Percentiles rank a stretch among this genome's conserved stretches.
Evolutionary conservation across 2,113 vertebrate species (phyloP).

Genomic region (Pterocles orientalis): DNA sequence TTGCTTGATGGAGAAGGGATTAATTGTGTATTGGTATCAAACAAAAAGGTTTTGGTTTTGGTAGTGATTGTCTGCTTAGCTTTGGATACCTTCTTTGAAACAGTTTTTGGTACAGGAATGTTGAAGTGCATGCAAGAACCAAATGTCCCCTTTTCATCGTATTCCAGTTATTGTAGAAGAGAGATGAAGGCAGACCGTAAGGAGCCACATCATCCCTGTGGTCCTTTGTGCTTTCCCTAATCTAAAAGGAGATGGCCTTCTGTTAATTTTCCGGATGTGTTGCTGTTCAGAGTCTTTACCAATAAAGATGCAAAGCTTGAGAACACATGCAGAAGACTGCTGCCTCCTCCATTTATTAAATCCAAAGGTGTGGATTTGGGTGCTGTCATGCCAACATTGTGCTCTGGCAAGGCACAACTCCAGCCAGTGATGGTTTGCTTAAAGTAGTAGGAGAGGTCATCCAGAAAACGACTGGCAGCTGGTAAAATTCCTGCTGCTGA

Average conservation of each 20-base stretch:
- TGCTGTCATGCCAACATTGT: rapidly evolving
- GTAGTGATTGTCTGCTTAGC: not conserved
- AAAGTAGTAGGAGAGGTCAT: not conserved
- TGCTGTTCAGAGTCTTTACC: not conserved
- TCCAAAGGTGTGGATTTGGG: not conserved
- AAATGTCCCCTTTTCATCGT: not conserved
- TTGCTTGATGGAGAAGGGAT: not conserved
- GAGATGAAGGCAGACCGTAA: not conserved
- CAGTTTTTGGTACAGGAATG: not conserved
- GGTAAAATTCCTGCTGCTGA: not conserved
- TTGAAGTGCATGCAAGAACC: not conserved
- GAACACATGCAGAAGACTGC: not conserved
- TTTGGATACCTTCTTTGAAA: not conserved
- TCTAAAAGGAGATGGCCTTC: not conserved
- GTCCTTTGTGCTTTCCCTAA: not conserved
- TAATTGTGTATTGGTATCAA: not conserved
- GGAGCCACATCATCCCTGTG: not conserved
- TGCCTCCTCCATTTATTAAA: not conserved
- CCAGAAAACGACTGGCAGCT: not conserved
- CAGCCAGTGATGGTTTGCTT: not conserved
- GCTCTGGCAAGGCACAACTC: not conserved
- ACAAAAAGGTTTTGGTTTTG: not conserved
- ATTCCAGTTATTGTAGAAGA: not conserved
- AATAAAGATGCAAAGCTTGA: not conserved
- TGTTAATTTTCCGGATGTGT: not conserved